phyloP scores from a whole-genome alignment of 2,888 invertebrate genomes.

The Pyrrhosoma nymphula region DNA sequence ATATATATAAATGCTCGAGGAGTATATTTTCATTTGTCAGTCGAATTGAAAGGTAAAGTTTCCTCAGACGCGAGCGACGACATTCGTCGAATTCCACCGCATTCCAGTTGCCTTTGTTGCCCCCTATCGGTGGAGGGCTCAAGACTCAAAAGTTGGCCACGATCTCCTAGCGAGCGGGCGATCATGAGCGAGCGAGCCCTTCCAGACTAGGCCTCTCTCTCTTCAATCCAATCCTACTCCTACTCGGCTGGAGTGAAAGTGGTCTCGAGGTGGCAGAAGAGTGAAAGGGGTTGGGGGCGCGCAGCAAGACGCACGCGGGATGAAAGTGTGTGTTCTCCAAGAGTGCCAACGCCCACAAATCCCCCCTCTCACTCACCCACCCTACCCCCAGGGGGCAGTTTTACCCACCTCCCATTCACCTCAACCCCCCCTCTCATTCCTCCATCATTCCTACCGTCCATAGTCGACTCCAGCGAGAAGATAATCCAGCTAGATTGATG shows the following conservation, averaged over 20 bases:
- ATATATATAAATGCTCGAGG: too few species aligned
- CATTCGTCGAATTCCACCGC: not conserved
- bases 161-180: not conserved
- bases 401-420: not conserved
- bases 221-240: too few species aligned
- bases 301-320: not conserved
- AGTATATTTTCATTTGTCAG: too few species aligned
- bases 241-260: not conserved
- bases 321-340: conserved; percentile 4
- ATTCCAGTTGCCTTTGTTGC: not conserved
- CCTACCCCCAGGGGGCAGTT: not conserved
- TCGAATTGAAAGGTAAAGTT: not conserved
- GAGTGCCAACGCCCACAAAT: not conserved
- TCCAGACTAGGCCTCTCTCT: not conserved
- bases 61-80: not conserved
- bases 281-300: not conserved
- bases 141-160: too few species aligned
- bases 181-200: not conserved
- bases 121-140: too few species aligned
- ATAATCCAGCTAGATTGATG: not conserved
- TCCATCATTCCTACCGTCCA: not conserved
- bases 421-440: not conserved
- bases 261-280: not conserved
- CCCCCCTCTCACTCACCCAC: not conserved
- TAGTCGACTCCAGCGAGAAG: not conserved